phyloP scores from a whole-genome alignment of 1,140 invertebrate species.

The Pseudomyrmex flavicornis region DNA sequence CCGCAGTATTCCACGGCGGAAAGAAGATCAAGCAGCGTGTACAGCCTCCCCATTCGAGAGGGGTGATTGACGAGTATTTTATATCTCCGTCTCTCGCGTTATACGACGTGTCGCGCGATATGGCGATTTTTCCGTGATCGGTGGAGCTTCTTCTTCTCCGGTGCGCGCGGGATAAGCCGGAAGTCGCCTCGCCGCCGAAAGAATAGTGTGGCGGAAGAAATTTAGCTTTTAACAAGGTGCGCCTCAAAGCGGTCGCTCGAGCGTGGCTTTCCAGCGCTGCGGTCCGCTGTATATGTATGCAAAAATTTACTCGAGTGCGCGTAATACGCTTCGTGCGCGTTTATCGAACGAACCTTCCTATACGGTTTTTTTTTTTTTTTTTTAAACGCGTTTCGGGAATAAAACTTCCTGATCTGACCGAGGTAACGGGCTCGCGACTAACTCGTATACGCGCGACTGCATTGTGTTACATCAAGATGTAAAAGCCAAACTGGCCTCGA shows the following conservation, averaged over 20 bases:
- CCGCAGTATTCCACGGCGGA: background rate
- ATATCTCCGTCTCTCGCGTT: constrained; percentile 23
- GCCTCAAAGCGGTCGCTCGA: background rate
- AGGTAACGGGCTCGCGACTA: background rate
- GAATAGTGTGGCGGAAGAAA: constrained; percentile 3
- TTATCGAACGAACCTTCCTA: no score
- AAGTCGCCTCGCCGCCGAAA: constrained; percentile 15
- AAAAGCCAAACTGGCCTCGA: constrained; percentile 30
- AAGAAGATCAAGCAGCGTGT: constrained; percentile 33
- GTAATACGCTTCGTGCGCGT: no score
- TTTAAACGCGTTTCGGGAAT: no score
- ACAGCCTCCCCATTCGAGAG: background rate
- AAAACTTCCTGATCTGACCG: background rate
- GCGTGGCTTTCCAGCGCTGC: no score
- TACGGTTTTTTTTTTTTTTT: no score
- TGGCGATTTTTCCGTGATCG: constrained; percentile 5
- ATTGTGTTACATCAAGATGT: constrained; percentile 7
- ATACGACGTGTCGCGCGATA: constrained; percentile 26
- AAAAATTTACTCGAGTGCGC: background rate
- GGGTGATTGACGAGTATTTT: constrained; percentile 31
- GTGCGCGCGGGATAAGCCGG: constrained; percentile 8
- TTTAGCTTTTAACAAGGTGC: constrained; percentile 21
- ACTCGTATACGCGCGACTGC: background rate
- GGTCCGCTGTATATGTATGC: no score
- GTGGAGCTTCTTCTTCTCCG: background rate